Percentiles rank a stretch among this genome's conserved stretches.
Evolutionary conservation across 2,113 vertebrate genomes (phyloP).

Genomic region (Motacilla tschutschensis): DNA sequence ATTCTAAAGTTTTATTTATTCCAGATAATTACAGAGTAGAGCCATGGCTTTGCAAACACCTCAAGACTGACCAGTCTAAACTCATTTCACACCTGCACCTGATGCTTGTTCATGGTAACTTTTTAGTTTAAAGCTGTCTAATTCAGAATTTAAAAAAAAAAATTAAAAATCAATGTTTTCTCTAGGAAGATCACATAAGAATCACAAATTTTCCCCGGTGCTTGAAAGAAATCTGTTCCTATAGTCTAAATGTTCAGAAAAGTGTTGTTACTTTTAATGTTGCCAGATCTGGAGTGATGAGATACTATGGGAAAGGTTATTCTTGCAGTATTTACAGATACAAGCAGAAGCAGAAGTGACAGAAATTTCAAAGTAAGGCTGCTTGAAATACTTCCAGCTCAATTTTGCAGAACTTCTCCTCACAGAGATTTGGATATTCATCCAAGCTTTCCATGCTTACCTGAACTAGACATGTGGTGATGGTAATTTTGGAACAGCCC

Average conservation of each 20-base stretch:
- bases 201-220: slow-evolving; percentile 53
- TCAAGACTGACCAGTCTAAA: neutral
- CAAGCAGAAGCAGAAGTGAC: slow-evolving; percentile 66
- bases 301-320: slow-evolving; percentile 62
- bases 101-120: neutral
- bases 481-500: slow-evolving; percentile 47
- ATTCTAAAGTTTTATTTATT: neutral
- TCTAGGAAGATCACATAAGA: slow-evolving; percentile 53
- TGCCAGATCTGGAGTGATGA: slow-evolving; percentile 60
- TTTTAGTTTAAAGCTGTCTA: neutral
- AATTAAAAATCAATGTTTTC: slow-evolving; percentile 18
- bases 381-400: slow-evolving; percentile 62
- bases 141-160: neutral
- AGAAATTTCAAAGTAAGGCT: slow-evolving; percentile 58
- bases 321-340: slow-evolving; percentile 63
- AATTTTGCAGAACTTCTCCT: slow-evolving; percentile 52
- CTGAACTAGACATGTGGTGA: slow-evolving; percentile 53
- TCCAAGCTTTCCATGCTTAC: slow-evolving; percentile 57
- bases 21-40: neutral
- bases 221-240: slow-evolving; percentile 66
- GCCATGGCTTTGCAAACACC: neutral
- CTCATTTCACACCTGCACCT: neutral
- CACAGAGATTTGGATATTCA: slow-evolving; percentile 31
- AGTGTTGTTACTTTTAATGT: slow-evolving; percentile 62
- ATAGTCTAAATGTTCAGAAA: slow-evolving; percentile 62